Evolutionary conservation across 2,888 invertebrate genomes (phyloP).

Genomic region (Drosophila antonietae): DNA sequence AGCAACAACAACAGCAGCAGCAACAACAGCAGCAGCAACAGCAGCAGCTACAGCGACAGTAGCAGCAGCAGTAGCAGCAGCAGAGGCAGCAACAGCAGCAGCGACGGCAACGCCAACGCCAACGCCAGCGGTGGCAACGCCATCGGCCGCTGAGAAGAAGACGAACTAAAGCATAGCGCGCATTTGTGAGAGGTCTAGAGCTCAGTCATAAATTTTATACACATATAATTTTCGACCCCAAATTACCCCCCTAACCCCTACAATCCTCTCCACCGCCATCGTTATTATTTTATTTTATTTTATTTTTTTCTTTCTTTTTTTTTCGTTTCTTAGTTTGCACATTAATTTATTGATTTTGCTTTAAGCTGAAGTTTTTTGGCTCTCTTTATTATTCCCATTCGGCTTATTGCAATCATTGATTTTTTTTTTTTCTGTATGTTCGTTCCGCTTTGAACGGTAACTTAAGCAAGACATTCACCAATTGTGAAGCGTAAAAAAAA

Average conservation of each 20-base stretch:
- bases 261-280: neutral
- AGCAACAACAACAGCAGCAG: no score
- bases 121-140: conserved; percentile 4
- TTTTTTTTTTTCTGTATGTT: conserved; percentile 2
- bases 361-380: conserved; percentile 55
- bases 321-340: conserved; percentile 30
- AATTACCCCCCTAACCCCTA: neutral
- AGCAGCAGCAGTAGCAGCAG: neutral
- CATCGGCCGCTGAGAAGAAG: conserved; percentile 47
- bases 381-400: conserved; percentile 17
- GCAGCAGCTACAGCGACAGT: neutral
- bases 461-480: conserved; percentile 22
- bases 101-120: conserved; percentile 14
- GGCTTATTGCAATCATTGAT: conserved; percentile 31
- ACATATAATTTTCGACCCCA: conserved; percentile 12
- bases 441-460: conserved; percentile 7
- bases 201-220: conserved; percentile 29
- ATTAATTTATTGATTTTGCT: conserved; percentile 52
- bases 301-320: neutral
- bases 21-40: neutral
- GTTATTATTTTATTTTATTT: neutral
- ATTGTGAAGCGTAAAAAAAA: conserved; percentile 2
- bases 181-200: conserved; percentile 46
- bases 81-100: neutral
- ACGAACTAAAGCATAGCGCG: conserved; percentile 47